Conservation (phyloP, 1,140 invertebrate genomes). For the Procambarus clarkii region DNA sequence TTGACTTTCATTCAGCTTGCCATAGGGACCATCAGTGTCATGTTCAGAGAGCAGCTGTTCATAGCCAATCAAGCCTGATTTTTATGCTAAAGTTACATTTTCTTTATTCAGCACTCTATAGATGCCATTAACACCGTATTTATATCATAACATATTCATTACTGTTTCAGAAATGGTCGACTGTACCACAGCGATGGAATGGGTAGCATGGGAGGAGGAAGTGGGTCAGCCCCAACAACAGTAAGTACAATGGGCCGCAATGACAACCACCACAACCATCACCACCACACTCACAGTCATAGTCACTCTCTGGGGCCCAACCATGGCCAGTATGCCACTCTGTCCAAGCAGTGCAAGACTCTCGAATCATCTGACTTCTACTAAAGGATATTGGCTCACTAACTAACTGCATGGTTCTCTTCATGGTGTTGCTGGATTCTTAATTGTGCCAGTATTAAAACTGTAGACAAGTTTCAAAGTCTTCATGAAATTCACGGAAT, state of each 20-base stretch:
- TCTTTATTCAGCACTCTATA: neutral
- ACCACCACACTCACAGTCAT: conserved; percentile 64
- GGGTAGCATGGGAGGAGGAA: conserved; percentile 69
- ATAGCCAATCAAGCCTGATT: neutral
- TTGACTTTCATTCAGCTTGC: too few species aligned
- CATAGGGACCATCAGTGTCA: too few species aligned
- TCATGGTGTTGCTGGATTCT: conserved; percentile 20
- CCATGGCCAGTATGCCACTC: conserved; percentile 79
- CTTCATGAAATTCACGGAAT: neutral
- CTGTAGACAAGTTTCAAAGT: neutral
- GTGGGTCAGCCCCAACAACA: conserved; percentile 54
- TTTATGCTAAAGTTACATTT: neutral
- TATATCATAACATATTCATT: neutral
- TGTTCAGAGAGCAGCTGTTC: too few species aligned
- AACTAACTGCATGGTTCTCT: conserved; percentile 41
- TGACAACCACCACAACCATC: conserved; percentile 66
- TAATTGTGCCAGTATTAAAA: conserved; percentile 10
- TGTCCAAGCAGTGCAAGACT: conserved; percentile 96
- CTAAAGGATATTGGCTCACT: conserved; percentile 80
- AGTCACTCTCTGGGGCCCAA: conserved; percentile 70
- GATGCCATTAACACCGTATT: neutral
- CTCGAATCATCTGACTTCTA: conserved; percentile 95
- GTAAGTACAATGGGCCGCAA: conserved; percentile 56
- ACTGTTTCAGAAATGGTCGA: conserved; percentile 69
- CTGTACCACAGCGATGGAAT: conserved; percentile 71